These are phyloP conservation scores for Trachelus iudaicus DNA, from an alignment of 2,888 invertebrate species.

Conservation along the genomic window DNA sequence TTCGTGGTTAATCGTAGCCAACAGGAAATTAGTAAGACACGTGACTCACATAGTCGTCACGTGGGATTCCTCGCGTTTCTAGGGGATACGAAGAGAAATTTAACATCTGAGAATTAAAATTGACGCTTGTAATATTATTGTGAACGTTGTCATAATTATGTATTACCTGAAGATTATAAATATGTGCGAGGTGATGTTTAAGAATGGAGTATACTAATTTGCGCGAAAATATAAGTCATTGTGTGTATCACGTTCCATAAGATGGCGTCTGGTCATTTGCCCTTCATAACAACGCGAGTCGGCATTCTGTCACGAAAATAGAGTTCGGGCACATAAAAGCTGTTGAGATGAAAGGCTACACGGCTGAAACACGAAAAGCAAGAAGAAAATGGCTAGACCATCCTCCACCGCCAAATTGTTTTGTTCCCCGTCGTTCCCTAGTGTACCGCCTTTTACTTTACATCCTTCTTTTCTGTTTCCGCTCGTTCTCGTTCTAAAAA, in stretches of 20 bases:
- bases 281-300: background rate
- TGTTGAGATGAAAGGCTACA: background rate
- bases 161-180: background rate
- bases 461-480: slow-evolving; percentile 23
- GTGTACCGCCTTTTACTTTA: background rate
- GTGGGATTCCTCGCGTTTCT: background rate
- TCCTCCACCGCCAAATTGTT: slow-evolving; percentile 4
- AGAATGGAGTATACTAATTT: background rate
- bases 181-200: background rate
- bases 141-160: too few relatives aligned
- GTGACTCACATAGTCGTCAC: background rate
- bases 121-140: too few relatives aligned
- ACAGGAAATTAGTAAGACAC: background rate
- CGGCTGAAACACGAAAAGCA: background rate
- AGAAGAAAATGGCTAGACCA: slow-evolving; percentile 2
- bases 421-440: background rate
- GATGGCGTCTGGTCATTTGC: slow-evolving; percentile 2
- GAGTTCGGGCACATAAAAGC: slow-evolving; percentile 4
- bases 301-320: slow-evolving; percentile 3
- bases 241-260: background rate
- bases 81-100: background rate
- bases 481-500: slow-evolving; percentile 8
- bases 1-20: background rate
- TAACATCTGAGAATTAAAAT: background rate
- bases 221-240: background rate